Evolutionary conservation across 2,888 invertebrate species (phyloP).

Genomic region (Anorthoa munda): DNA sequence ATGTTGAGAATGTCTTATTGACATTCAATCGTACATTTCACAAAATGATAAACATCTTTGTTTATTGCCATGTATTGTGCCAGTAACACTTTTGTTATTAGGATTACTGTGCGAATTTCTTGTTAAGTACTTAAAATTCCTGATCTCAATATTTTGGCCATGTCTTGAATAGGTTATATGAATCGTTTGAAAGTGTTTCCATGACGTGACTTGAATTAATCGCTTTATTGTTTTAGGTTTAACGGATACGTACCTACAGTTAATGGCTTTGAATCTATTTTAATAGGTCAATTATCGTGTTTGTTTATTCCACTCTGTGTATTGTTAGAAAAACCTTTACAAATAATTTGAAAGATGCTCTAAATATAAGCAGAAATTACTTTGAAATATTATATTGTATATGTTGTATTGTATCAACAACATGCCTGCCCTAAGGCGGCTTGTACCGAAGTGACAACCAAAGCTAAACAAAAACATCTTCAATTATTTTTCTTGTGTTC

Average conservation of each 20-base stretch:
- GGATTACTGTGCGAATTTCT: slow-evolving; percentile 12
- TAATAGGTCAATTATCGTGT: neutral
- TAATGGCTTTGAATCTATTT: neutral
- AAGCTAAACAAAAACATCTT: no score
- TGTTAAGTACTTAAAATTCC: neutral
- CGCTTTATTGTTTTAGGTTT: slow-evolving; percentile 17
- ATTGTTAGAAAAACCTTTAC: no score
- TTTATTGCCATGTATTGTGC: neutral
- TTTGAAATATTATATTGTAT: no score
- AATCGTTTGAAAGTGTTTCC: slow-evolving; percentile 46
- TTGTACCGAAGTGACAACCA: no score
- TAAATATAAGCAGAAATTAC: no score
- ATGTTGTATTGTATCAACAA: no score
- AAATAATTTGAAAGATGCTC: no score
- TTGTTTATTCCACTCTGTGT: neutral
- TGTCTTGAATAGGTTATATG: slow-evolving; percentile 26
- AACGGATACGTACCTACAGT: slow-evolving; percentile 18
- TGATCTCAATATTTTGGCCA: slow-evolving; percentile 16
- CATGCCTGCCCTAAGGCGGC: no score
- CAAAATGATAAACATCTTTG: neutral
- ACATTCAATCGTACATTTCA: no score
- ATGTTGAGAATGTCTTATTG: no score
- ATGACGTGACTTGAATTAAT: slow-evolving; percentile 48
- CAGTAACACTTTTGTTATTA: slow-evolving; percentile 1
- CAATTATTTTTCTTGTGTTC: no score